phyloP scores from a whole-genome alignment of 1,140 invertebrate species.

The Halictus rubicundus region DNA sequence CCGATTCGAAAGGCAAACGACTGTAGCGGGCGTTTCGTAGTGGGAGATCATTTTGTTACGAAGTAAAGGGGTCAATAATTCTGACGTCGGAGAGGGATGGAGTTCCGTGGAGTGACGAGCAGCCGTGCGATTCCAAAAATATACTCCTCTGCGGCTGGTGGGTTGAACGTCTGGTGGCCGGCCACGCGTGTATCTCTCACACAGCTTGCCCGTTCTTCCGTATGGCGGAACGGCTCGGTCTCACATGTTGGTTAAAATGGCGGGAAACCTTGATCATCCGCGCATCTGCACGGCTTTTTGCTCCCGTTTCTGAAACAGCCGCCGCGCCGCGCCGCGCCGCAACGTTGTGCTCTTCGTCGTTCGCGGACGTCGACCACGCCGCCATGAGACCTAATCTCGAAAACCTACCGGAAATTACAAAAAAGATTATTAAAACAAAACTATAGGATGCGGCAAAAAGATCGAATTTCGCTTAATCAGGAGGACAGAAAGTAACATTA shows the following conservation, averaged over 20 bases:
- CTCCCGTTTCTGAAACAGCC: not conserved
- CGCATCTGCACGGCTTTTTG: constrained; percentile 22
- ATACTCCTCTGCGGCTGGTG: constrained; percentile 47
- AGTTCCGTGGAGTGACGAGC: constrained; percentile 52
- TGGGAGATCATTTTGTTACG: constrained; percentile 39
- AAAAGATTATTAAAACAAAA: too few species aligned
- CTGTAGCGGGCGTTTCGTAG: not conserved
- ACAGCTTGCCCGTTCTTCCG: constrained; percentile 4
- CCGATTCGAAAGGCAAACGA: not conserved
- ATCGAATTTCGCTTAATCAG: too few species aligned
- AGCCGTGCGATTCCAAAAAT: constrained; percentile 60
- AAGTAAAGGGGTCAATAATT: constrained; percentile 57
- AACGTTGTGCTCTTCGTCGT: too few species aligned
- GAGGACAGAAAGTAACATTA: too few species aligned
- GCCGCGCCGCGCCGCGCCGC: too few species aligned
- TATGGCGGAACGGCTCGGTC: constrained; percentile 17
- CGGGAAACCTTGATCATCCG: constrained; percentile 40
- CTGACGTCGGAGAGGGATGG: constrained; percentile 33
- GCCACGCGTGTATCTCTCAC: constrained; percentile 39
- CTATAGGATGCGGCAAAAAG: too few species aligned
- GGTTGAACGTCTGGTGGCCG: constrained; percentile 52
- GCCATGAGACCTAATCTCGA: too few species aligned
- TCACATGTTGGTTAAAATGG: constrained; percentile 36
- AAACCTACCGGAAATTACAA: too few species aligned
- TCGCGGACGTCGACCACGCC: too few species aligned